Percentiles rank a stretch among this genome's conserved stretches.
These are phyloP conservation scores for Lacerta agilis DNA, from an alignment of 2,797 vertebrate species.

Conservation along the genomic window DNA sequence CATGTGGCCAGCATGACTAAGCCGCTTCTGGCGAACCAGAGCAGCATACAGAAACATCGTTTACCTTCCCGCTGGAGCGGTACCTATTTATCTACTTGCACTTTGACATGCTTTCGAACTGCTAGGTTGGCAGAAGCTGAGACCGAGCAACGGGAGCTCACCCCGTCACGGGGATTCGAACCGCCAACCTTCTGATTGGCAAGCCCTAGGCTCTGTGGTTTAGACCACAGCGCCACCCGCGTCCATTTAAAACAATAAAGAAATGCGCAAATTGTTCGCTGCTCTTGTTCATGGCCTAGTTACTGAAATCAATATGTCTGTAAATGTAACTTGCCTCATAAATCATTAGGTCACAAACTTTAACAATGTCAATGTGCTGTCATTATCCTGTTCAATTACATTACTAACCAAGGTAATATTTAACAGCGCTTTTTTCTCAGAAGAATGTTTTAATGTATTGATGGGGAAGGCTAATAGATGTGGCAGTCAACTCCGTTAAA, in stretches of 20 bases:
- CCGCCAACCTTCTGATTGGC: too few species aligned
- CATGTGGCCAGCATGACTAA: too few species aligned
- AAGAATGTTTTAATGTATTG: constrained; percentile 60
- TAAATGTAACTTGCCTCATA: constrained; percentile 63
- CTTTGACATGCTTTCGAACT: too few species aligned
- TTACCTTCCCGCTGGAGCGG: too few species aligned
- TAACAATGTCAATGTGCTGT: constrained; percentile 62
- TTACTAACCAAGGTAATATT: constrained; percentile 64
- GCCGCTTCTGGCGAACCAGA: too few species aligned
- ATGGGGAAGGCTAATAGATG: constrained; percentile 50
- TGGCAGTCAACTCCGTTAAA: constrained; percentile 27
- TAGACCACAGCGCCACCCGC: too few species aligned
- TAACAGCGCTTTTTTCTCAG: constrained; percentile 51
- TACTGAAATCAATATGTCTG: constrained; percentile 66
- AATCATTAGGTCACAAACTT: constrained; percentile 70
- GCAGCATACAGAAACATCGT: too few species aligned
- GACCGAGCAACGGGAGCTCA: too few species aligned
- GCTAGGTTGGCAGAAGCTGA: too few species aligned
- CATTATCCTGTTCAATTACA: constrained; percentile 64
- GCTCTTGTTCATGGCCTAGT: constrained; percentile 36
- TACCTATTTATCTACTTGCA: too few species aligned
- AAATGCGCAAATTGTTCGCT: constrained; percentile 32
- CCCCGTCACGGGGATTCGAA: too few species aligned
- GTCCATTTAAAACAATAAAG: constrained; percentile 21
- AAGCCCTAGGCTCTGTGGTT: too few species aligned